Conservation (phyloP, 2,797 vertebrate genomes). For the Pelochelys cantorii region DNA sequence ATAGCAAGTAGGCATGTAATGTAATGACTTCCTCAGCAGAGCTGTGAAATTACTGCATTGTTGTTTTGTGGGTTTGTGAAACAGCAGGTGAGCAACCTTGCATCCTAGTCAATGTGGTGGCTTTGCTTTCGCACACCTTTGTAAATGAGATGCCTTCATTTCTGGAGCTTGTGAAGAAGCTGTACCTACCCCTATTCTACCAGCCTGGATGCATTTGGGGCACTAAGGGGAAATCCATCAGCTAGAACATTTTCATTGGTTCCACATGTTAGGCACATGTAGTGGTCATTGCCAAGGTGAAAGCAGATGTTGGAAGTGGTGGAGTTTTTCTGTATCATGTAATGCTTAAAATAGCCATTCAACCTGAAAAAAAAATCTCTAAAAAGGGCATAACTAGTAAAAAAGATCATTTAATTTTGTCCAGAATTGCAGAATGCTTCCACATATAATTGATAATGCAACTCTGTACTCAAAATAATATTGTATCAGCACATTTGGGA, state of each 20-base stretch:
- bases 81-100: not conserved
- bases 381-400: not conserved
- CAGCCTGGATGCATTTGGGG: not conserved
- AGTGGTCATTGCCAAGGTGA: not conserved
- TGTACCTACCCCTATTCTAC: not conserved
- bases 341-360: not conserved
- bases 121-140: not conserved
- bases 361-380: not conserved
- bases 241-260: not conserved
- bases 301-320: not conserved
- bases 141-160: not conserved
- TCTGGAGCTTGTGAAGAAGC: not conserved
- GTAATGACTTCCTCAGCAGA: not conserved
- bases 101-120: accelerated
- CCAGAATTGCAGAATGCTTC: not conserved
- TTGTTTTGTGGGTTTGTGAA: not conserved
- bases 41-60: not conserved
- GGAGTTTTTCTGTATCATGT: not conserved
- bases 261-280: not conserved
- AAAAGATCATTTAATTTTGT: not conserved
- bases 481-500: not conserved
- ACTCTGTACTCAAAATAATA: not conserved
- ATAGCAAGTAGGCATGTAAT: no score
- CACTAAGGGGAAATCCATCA: not conserved
- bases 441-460: not conserved